Evolutionary conservation across 37 sponge, comb jelly and placozoan genomes (phyloP).

Genomic region (Amphimedon queenslandica): DNA sequence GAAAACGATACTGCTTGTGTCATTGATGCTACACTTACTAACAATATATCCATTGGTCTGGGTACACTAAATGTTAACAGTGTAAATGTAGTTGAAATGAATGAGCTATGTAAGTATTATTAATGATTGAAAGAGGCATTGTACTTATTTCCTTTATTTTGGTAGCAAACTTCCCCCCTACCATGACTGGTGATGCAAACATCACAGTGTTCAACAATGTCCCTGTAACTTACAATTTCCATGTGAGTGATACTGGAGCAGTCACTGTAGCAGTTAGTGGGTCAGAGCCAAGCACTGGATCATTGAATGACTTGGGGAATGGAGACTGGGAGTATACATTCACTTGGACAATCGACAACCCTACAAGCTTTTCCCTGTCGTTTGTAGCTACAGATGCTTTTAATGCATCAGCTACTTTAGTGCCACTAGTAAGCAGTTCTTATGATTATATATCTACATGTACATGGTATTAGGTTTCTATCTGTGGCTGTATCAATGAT

Average conservation of each 20-base stretch:
- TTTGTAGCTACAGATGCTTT: constrained; percentile 2
- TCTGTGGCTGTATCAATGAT: constrained; percentile 35
- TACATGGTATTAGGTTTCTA: neutral
- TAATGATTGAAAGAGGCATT: no score
- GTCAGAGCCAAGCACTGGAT: neutral
- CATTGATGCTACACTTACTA: constrained; percentile 61
- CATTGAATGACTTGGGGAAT: neutral
- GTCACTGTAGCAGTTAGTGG: constrained; percentile 6
- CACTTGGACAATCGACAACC: neutral
- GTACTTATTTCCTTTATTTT: neutral
- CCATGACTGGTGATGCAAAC: constrained; percentile 22
- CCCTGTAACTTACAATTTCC: constrained; percentile 22
- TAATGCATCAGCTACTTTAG: neutral
- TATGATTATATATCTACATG: neutral
- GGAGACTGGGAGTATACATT: constrained; percentile 1
- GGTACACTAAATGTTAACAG: constrained; percentile 5
- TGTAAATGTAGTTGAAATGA: neutral
- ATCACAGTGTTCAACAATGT: constrained; percentile 23
- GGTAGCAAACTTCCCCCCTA: constrained; percentile 56
- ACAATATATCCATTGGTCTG: constrained; percentile 26
- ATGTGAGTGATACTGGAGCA: constrained; percentile 15
- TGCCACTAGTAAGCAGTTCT: neutral
- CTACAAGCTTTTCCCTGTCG: neutral
- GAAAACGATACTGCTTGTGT: constrained; percentile 32
- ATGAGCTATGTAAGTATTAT: constrained; percentile 1